A percentile compares a stretch with the other conserved stretches of the same genome.
Conservation (phyloP, 2,888 invertebrate genomes). For the Agrotis puta region DNA sequence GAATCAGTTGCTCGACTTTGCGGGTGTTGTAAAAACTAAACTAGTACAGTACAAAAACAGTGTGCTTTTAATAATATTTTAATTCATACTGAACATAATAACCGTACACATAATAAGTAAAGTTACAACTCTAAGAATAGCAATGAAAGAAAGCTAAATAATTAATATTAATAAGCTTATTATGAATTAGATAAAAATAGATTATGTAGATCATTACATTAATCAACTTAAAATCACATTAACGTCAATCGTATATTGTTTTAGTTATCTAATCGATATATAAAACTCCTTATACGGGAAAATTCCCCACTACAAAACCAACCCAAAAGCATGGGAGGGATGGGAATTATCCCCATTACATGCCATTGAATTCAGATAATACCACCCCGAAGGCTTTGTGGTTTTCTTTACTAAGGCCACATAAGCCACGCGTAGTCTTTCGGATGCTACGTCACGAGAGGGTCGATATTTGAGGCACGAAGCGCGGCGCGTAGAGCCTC, state of each 20-base stretch:
- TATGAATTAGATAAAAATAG: too few relatives aligned
- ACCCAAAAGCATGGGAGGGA: conserved; percentile 12
- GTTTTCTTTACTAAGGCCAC: conserved; percentile 74
- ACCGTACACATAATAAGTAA: too few relatives aligned
- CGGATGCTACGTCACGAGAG: conserved; percentile 32
- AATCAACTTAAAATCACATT: neutral
- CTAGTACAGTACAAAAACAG: neutral
- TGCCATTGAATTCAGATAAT: conserved; percentile 62
- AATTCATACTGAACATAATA: neutral
- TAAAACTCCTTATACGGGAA: neutral
- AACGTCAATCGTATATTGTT: neutral
- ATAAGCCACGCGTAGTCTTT: conserved; percentile 59
- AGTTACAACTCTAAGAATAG: neutral
- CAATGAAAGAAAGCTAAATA: neutral
- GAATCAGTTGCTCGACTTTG: neutral
- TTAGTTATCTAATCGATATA: neutral
- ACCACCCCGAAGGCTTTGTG: conserved; percentile 74
- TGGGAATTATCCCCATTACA: conserved; percentile 43
- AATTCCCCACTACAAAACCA: conserved; percentile 2
- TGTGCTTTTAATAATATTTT: neutral
- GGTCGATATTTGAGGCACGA: conserved; percentile 53
- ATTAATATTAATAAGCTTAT: neutral
- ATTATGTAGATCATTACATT: too few relatives aligned
- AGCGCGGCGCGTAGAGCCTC: conserved; percentile 43
- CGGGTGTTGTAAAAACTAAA: neutral